These are phyloP conservation scores for Enteromius trimaculatus DNA, from an alignment of 2,797 vertebrate species.

Conservation along the genomic window DNA sequence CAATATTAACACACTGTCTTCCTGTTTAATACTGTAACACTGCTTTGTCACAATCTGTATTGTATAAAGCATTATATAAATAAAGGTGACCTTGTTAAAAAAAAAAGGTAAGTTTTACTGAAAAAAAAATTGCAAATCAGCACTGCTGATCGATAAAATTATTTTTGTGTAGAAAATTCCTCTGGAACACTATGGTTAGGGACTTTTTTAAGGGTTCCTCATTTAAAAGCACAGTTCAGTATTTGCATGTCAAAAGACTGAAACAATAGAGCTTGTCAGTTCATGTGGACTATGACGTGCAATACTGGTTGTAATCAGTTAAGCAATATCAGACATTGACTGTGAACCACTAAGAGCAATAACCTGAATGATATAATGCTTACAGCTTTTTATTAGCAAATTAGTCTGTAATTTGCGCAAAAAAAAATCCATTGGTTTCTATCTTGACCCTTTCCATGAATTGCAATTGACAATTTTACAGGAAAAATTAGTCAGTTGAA, in stretches of 20 bases:
- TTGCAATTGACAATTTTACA: neutral
- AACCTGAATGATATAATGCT: neutral
- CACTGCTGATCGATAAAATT: conserved; percentile 49
- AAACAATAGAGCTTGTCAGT: conserved; percentile 25
- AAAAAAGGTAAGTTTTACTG: neutral
- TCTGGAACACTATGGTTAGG: neutral
- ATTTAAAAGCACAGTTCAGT: neutral
- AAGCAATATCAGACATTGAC: neutral
- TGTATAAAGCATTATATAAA: neutral
- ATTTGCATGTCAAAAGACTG: conserved; percentile 27
- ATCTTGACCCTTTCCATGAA: neutral
- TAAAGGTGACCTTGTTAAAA: neutral
- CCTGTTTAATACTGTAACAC: neutral
- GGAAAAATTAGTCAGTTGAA: neutral
- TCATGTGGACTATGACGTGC: neutral
- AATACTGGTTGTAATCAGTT: neutral
- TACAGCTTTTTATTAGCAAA: neutral
- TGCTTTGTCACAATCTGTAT: neutral
- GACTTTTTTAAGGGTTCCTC: conserved; percentile 8
- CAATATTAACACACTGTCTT: neutral
- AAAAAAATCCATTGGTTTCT: neutral
- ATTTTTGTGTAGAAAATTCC: neutral
- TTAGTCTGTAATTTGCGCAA: neutral
- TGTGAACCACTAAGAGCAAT: neutral
- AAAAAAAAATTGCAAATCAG: neutral